Base-by-base conservation (phyloP, 2,888 invertebrate species). In the Theodoxus fluviatilis region DNA sequence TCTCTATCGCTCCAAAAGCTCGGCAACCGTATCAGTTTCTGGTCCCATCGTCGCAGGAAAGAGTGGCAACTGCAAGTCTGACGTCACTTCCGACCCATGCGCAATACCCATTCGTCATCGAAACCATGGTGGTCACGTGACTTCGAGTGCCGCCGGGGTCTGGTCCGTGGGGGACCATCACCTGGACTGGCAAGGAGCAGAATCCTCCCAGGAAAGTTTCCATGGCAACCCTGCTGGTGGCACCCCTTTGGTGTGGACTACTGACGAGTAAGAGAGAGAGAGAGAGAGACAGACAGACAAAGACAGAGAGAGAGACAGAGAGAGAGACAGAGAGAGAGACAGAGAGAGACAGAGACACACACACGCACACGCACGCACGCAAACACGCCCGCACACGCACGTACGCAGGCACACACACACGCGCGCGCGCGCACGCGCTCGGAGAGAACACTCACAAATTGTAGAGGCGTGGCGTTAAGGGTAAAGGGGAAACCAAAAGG, bases 231-330 rank as follows among this genome's bases (percentile, higher is more conserved):
- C 28, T 40, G 71, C 76, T 1, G 67, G 52, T 1, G 76, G 76
- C 18, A 74, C 76, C 22, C 76, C 76, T 18, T 55, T 75, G 43
- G 71, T 75, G 38, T 76, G 76, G 75, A 75, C 75, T 2, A 75
- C 73, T 35, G 57, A 43, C 25, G 57, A 57, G 74, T 73, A 72
- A 40, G 66, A 61, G 31, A 7, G 12, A 18, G 15, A 43, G 12
- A 1, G 4, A 22, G 4, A 57, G 18, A 18, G 31, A 3, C 6
- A 35, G 28, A n/a, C n/a, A n/a, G n/a, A n/a, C n/a, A n/a, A n/a
- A n/a, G n/a, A n/a, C n/a, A n/a, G n/a, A n/a, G n/a, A n/a, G n/a
- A n/a, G n/a, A n/a, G n/a, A n/a, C n/a, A n/a, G n/a, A n/a, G n/a
- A n/a, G n/a, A n/a, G n/a, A n/a, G n/a, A n/a, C n/a, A n/a, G n/a